Percentiles rank a stretch among this genome's conserved stretches.
Evolutionary conservation across 2,797 vertebrate species (phyloP).

Genomic region (Gallinago stenura): DNA sequence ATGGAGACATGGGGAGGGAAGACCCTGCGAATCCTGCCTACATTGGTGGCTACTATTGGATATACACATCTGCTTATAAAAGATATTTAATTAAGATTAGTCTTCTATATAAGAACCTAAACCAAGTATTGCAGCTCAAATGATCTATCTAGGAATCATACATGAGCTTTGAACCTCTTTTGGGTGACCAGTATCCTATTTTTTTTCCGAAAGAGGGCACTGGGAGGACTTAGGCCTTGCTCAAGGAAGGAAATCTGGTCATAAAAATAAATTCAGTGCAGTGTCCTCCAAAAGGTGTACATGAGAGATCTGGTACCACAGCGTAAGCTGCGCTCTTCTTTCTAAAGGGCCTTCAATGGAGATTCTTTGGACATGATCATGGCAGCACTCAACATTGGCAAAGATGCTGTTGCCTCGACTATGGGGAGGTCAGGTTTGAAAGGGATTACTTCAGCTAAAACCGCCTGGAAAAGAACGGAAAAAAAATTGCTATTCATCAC

Average conservation of each 20-base stretch:
- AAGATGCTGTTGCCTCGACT: background rate
- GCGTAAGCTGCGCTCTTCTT: background rate
- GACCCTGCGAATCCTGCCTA: background rate
- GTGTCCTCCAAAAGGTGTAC: background rate
- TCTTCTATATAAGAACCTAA: background rate
- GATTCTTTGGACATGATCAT: background rate
- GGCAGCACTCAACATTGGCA: background rate
- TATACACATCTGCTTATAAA: background rate
- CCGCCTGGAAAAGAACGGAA: background rate
- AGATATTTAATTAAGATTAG: background rate
- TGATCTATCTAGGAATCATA: background rate
- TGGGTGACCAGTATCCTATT: background rate
- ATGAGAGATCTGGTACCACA: accelerated
- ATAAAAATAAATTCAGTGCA: background rate
- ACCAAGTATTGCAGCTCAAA: background rate
- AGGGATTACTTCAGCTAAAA: background rate
- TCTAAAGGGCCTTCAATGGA: background rate
- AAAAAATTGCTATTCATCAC: background rate
- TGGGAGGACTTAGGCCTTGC: background rate
- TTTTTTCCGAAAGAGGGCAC: background rate
- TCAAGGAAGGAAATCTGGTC: background rate
- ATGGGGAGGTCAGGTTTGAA: background rate
- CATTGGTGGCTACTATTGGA: background rate
- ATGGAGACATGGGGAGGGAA: background rate
- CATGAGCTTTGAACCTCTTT: background rate